Base-by-base conservation (phyloP, 2,888 invertebrate genomes). In the Phalangium opilio region DNA sequence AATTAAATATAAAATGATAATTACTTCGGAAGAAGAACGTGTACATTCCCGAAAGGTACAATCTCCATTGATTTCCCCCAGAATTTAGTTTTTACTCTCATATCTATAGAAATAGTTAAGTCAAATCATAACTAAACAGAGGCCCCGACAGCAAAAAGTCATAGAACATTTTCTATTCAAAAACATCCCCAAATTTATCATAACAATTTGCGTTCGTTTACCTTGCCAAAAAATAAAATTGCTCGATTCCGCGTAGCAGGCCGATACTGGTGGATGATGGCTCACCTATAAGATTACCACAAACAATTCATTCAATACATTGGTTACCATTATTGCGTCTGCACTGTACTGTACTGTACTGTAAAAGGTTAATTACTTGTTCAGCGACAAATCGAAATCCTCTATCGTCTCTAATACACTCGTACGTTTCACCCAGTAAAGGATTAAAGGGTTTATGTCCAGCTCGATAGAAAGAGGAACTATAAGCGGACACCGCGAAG, bases 61-160 rank as follows among this genome's bases (percentile, higher is more conserved):
- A 84, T 82, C 70, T 85, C 84, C 81, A 85, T 83, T 48, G 83
- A 83, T 68, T 84, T 84, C 51, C 85, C 85, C 85, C 85, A 85
- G 70, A 85, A 85, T 69, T 83, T 84, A 49, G 83, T 84, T 68
- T 83, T 83, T 59, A 83, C 80, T 56, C 83, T 71, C 10, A 81
- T 78, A 64, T 84, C 83, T 50, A 32, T 27, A 44, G 49, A 42
- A 36, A 36, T 17, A 36, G 43, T 40, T 45, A 47, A 4, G 39
- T 20, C 17, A 34, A 19, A 36, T 1, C n/a, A 12, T 34, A 50
- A n/a, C 45, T 35, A n/a, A 48, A 41, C 32, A 15, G 11, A 12
- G 34, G 2, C 34, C 11, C 11, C 11, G 1, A 11, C 34, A n/a
- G n/a, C n/a, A n/a, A n/a, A n/a, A n/a, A n/a, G n/a, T n/a, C n/a